Evolutionary conservation across 1,140 invertebrate species (phyloP), one percentile per base, ranked within the genome.

Genomic region (Lordiphosa clarofinis): DNA sequence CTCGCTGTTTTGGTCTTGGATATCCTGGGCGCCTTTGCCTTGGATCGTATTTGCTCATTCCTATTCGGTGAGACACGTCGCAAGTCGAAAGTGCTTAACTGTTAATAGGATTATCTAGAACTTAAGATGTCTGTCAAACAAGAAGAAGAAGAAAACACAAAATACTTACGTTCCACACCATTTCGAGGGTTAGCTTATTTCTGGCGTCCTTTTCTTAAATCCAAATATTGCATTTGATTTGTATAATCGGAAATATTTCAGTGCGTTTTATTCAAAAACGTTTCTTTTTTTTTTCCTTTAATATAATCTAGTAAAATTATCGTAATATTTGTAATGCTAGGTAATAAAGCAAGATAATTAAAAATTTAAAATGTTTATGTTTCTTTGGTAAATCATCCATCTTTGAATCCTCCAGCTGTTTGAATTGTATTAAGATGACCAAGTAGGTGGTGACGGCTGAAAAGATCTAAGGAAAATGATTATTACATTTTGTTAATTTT

Each of bases 21-120:
- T 89, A 95, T 98, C 76, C 81, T 94, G 37, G 92, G 95, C 74
- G 94, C 96, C 4, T 97, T 94, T 75, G 66, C 94, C 5, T 92
- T 96, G 35, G 97, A 99, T 89, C 92, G 96, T 72, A 75, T 93
- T 11, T 97, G 96, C 89, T 91, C 97, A 73, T 96, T 94, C 91
- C 90, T 98, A 15, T 97, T 97, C 89, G 97, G 96, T n/a, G 87
- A 88, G 55, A 88, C 73, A 38, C 82, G 87, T 54, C 48, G 76
- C 43, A 88, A 86, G 57, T 87, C 87, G 9, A 86, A 82, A 67
- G 49, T 74, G 39, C 57, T 82, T 12, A 76, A 78, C 44, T 78
- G 60, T 60, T 88, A 78, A 52, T 47, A 61, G 52, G 15, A 24
- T 19, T 38, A 65, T 38, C 44, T 56, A 53, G 31, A 36, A 9